Evolutionary conservation across 2,797 vertebrate species (phyloP), one percentile per base, ranked within the genome.

Genomic region (Malacoraja senta): DNA sequence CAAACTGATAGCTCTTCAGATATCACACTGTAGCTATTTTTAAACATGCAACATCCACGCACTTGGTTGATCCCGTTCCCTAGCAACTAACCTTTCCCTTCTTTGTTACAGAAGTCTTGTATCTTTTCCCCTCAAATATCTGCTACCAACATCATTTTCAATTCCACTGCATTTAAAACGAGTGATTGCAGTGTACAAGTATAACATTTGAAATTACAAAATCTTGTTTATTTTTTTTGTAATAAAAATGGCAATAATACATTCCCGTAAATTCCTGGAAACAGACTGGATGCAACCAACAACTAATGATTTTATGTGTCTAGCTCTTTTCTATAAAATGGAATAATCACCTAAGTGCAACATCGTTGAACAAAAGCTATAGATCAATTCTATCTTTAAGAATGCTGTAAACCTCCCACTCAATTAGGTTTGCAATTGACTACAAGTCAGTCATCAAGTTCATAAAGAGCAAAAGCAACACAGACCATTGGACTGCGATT

Each of bases 121-220:
- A 91, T 72, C 72, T 72, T 72, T 72, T 91, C n/a, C 68, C 32
- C 88, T 72, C 88, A 91, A 91, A 72, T 72, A 19, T 61, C 21
- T 91, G 32, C 88, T 4, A 38, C 68, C 9, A 72, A 44, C 38
- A 71, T 61, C 35, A 71, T 3, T 72, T 29, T 10, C 88, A 91
- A 7, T 63, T 61, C 53, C 81, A 84, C 53, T 61, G 26, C 13
- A 65, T 86, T 72, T 3, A 38, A 53, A 53, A 53, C 6, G 44
- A 53, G 44, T 53, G 44, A 53, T 53, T 53, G 44, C 44, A 53
- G 44, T 53, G 44, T 53, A 53, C 44, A 53, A 53, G 44, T 53
- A 53, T 53, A 53, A 53, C 44, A 53, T 3, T 53, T 53, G 44
- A 53, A 53, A 53, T 53, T 4, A 6, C 44, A 6, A 53, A 44